Conservation (phyloP, 1,140 invertebrate genomes). For the Zaprionus capensis region DNA sequence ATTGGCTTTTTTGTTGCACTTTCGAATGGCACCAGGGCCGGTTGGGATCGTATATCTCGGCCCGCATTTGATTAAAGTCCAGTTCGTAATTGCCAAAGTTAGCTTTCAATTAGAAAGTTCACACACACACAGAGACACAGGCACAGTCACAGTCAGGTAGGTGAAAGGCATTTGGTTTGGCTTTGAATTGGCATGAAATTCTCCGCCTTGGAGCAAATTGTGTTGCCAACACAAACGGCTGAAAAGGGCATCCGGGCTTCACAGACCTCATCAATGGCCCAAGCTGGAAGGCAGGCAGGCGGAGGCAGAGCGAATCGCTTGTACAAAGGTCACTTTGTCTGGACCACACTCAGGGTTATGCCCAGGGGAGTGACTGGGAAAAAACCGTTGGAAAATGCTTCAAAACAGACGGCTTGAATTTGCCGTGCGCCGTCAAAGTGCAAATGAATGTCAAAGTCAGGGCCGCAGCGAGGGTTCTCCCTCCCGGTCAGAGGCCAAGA, state of each 20-base stretch:
- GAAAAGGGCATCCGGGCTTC: conserved; percentile 15
- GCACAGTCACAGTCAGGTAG: conserved; percentile 27
- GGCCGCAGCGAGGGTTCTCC: conserved; percentile 16
- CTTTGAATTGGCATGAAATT: conserved; percentile 56
- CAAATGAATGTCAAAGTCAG: conserved; percentile 66
- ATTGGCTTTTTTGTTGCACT: conserved; percentile 68
- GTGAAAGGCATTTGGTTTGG: conserved; percentile 67
- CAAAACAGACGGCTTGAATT: conserved; percentile 56
- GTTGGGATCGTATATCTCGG: conserved; percentile 7
- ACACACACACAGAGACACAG: conserved; percentile 27
- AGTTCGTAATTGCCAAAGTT: conserved; percentile 78
- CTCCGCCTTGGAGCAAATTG: conserved; percentile 35
- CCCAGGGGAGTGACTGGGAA: conserved; percentile 38
- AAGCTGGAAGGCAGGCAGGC: too few relatives aligned
- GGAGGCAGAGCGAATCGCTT: conserved; percentile 18
- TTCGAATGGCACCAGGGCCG: conserved; percentile 45
- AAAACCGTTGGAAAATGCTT: conserved; percentile 62
- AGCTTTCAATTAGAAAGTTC: conserved; percentile 80
- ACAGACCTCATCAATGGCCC: conserved; percentile 32
- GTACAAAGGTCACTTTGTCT: conserved; percentile 73
- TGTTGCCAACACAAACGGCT: conserved; percentile 36
- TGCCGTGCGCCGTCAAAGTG: conserved; percentile 47
- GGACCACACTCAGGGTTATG: conserved; percentile 51
- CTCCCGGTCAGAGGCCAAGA: background rate
- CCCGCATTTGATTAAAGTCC: conserved; percentile 76